phyloP scores from a whole-genome alignment of 1,140 invertebrate genomes.

The Caenorhabditis latens region DNA sequence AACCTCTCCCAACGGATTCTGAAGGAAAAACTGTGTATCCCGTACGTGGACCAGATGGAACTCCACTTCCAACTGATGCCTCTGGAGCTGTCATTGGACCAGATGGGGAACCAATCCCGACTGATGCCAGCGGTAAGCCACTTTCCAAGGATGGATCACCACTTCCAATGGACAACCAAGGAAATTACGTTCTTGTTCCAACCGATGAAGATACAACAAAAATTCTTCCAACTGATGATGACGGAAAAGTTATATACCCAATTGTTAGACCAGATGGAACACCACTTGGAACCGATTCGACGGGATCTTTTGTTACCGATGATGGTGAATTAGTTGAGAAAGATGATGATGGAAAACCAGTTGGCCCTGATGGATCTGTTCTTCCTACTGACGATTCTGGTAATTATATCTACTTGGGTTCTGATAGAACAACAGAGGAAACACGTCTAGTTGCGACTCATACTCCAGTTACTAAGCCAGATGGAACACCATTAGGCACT shows the following conservation, averaged over 20 bases:
- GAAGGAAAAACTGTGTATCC: conserved; percentile 57
- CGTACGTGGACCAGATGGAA: conserved; percentile 58
- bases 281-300: conserved; percentile 57
- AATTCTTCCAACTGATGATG: conserved; percentile 43
- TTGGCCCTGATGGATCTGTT: conserved; percentile 56
- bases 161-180: conserved; percentile 63
- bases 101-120: conserved; percentile 63
- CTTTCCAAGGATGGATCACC: conserved; percentile 53
- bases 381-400: conserved; percentile 61
- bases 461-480: not conserved
- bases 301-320: conserved; percentile 45
- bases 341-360: conserved; percentile 56
- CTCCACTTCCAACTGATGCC: conserved; percentile 54
- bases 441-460: not conserved
- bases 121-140: conserved; percentile 58
- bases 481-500: conserved; percentile 63
- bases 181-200: conserved; percentile 58
- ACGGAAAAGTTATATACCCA: conserved; percentile 44
- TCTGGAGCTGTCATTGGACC: conserved; percentile 37
- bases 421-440: not conserved
- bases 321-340: conserved; percentile 21
- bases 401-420: conserved; percentile 45
- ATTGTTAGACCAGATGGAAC: conserved; percentile 58
- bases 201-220: not conserved
- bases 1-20: conserved; percentile 61